Base-by-base conservation (phyloP, 2,888 invertebrate genomes). In the Aethes cnicana region DNA sequence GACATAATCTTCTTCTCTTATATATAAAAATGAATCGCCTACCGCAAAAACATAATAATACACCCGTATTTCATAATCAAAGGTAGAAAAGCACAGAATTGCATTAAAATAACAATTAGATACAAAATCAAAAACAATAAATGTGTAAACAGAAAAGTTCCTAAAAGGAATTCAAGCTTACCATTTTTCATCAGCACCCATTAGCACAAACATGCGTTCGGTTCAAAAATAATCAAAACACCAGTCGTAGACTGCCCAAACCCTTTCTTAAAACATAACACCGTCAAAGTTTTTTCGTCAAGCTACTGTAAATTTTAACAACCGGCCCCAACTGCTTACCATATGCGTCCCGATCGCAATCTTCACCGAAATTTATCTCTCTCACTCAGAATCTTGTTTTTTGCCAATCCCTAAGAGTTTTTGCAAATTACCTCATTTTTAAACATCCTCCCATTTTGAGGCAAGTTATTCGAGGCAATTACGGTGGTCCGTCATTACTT, bases 331-430 rank as follows among this genome's bases (percentile, higher is more conserved):
- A 77, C 76, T 75, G 77, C 69, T 63, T 54, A 54, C 82, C 82
- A 81, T 79, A 79, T 81, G 80, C 63, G 74, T 64, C 69, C 68
- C 61, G 79, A 81, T 83, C 57, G 74, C 75, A 70, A 81, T 78
- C 77, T 63, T 54, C 36, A 67, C 65, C 62, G 68, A 64, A 72
- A 77, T 79, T 79, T 76, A 79, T 76, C 68, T 63, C 69, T 61
- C 58, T 56, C 64, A 64, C 59, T 61, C 57, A 58, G 55, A 64
- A 67, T 59, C 53, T 62, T 61, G 58, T 62, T 66, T 63, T 59
- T 62, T 64, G 59, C 58, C 61, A 48, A 43, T 43, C 47, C 56
- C 68, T 71, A 69, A 70, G 65, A 58, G 63, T 59, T 66, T 61
- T 55, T 61, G 65, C 67, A 71, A 73, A 72, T 72, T 63, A 63